Evolutionary conservation across 2,888 invertebrate species (phyloP), one percentile per base, ranked within the genome.

Genomic region (Nebria brevicollis): DNA sequence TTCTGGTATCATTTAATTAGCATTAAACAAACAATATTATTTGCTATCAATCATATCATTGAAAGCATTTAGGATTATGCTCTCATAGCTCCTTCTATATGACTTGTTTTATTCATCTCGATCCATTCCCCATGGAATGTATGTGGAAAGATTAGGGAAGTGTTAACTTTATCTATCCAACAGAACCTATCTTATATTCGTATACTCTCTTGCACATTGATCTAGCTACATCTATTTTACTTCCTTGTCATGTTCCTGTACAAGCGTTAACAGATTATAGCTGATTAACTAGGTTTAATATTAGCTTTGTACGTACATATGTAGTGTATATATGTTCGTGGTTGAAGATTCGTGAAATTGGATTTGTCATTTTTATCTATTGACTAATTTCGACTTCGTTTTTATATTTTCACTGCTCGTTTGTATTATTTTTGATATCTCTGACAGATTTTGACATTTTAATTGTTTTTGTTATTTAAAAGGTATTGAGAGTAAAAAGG

Each of bases 111-210:
- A 70, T 73, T 41, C 73, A 41, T 13, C 15, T 73, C 75, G 75
- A 74, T 54, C 8, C 54, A 54, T 54, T 54, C 54, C 54, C 54
- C 54, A 13, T 54, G 54, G 54, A 74, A 79, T 79, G 74, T 79
- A 79, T 79, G 80, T 80, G 80, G 75, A 75, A 80, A 80, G 80
- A 80, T 80, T 80, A 80, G 75, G 54, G 41, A 80, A 72, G 75
- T 70, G 80, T 75, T 80, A 80, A 80, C 75, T 80, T 80, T 75
- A 80, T 75, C 75, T 72, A 75, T 68, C 70, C 70, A 75, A 75
- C 80, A 80, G 70, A 75, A 80, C 75, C 73, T 74, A 42, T 43
- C 70, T 70, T 34, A 26, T 25, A 34, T 70, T 70, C 70, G 20
- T 15, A 10, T 68, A 15, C 66, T 68, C 25, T 68, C 26, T 25